Base-by-base conservation (phyloP, 2,797 vertebrate genomes). In the Psittacula derbiana region DNA sequence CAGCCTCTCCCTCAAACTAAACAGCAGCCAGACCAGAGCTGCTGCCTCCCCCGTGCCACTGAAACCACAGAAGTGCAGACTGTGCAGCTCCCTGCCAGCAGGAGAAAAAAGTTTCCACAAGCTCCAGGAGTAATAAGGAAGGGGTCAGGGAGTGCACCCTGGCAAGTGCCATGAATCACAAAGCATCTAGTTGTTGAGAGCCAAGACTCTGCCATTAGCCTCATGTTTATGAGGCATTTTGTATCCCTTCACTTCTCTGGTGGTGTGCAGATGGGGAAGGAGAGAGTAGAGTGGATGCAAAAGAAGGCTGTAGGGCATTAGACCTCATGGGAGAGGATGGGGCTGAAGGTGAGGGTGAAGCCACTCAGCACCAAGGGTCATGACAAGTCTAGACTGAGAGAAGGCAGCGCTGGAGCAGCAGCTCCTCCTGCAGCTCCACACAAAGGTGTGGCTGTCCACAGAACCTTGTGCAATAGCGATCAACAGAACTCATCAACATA, bases 1-100 rank as follows among this genome's bases (percentile, higher is more conserved):
- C 69, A 69, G 90, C 89, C 91, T 66, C 74, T 94, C 94, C 97
- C 85, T 92, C 87, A 93, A 94, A 88, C 82, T 67, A 97, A 96
- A 96, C 83, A 85, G 33, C 17, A 87, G 28, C 15, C 1, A 3
- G 47, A 83, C 38, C 90, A 88, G 78, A 96, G 60, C 81, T 89
- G 66, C 80, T 86, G 69, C 85, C 88, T 86, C 44, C 75, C 65
- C 73, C 10, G 5, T 88, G 50, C 75, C 85, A 67, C 64, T 0
- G 0, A 90, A 96, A 92, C 93, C 96, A 74, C 80, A 11, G 87
- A 87, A 86, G 81, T 17, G 19, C 79, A 92, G 76, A 62, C 44
- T n/a, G 21, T 67, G 53, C 60, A 50, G 70, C 85, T 74, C 43
- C 27, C 11, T 0, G 16, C 64, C 88, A 85, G 73, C 1, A 2